Base-by-base conservation (phyloP, 2,113 vertebrate species). In the Chionodraco myersi region DNA sequence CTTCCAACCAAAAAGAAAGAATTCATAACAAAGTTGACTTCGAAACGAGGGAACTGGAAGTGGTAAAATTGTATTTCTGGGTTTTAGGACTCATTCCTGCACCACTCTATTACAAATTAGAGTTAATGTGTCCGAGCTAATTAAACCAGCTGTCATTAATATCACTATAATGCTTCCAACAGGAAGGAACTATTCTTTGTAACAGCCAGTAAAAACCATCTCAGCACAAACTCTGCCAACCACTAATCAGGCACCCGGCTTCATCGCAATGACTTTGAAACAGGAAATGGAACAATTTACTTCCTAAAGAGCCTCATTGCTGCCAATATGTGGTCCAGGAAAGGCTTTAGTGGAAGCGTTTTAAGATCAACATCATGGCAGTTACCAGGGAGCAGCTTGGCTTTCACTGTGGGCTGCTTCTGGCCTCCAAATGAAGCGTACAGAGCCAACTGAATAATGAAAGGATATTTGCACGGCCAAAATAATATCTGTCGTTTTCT, bases 241-340 rank as follows among this genome's bases (percentile, higher is more conserved):
- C 41, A n/a, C 69, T 52, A 63, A 71, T 72, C 72, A 23, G 66
- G 83, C 10, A 45, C 67, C 61, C 23, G 5, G 67, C 75, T 83
- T 78, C 73, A 86, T 66, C 34, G 9, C 62, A 14, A 51, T 23
- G 72, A 72, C 72, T 72, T 65, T 80, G 70, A 65, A 85, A 83
- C 85, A 90, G 89, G 77, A 86, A 82, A 80, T 75, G 61, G 84
- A 77, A 89, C 84, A 74, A 62, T 83, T 63, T 34, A 75, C 88
- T 86, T 89, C 77, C 79, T 87, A 75, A 89, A 88, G 74, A 83
- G 83, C 71, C 21, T 58, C 72, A 5, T 36, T 30, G 74, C 53
- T 84, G 83, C 81, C 83, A 80, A 65, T 12, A 14, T 84, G 69
- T 45, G 2, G 21, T 78, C 49, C 60, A 75, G 51, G 60, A 71